Evolutionary conservation across 37 sponge, comb jelly and placozoan genomes (phyloP).

Genomic region (Dysidea cf. avara): DNA sequence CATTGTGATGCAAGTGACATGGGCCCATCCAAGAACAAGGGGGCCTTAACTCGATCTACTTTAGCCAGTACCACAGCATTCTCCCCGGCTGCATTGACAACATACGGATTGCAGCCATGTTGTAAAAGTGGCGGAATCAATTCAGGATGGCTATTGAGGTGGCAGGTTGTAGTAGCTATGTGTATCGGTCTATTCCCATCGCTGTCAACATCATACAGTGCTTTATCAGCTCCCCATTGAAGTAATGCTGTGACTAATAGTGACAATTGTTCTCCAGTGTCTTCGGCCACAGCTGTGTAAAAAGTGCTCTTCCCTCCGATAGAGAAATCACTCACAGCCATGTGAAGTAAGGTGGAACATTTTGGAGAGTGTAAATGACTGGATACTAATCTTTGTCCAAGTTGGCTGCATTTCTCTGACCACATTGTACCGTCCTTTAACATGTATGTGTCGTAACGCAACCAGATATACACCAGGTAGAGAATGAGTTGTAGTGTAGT

Average conservation of each 20-base stretch:
- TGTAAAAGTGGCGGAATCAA: constrained; percentile 40
- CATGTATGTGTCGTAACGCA: no score
- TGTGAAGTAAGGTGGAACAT: constrained; percentile 61
- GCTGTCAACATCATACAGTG: constrained; percentile 34
- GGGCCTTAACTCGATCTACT: constrained; percentile 27
- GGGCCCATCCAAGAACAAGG: constrained; percentile 43
- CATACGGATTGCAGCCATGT: constrained; percentile 44
- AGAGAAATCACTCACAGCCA: constrained; percentile 40
- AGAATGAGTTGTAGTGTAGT: no score
- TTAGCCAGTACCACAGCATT: constrained; percentile 16
- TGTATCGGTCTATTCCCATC: constrained; percentile 62
- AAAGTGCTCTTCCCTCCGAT: constrained; percentile 25
- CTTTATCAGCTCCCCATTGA: constrained; percentile 67
- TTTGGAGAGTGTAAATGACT: constrained; percentile 25
- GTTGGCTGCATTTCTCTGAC: constrained; percentile 24
- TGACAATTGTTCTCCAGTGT: constrained; percentile 21
- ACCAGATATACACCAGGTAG: no score
- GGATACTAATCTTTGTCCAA: constrained; percentile 43
- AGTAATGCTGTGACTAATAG: constrained; percentile 49
- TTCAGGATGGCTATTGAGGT: constrained; percentile 11
- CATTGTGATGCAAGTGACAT: constrained; percentile 34
- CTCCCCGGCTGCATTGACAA: constrained; percentile 37
- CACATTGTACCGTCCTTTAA: no score
- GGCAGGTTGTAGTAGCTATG: constrained; percentile 23
- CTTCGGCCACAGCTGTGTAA: not conserved